Evolutionary conservation across 2,888 invertebrate species (phyloP).

Genomic region (Onthophagus sagittarius): DNA sequence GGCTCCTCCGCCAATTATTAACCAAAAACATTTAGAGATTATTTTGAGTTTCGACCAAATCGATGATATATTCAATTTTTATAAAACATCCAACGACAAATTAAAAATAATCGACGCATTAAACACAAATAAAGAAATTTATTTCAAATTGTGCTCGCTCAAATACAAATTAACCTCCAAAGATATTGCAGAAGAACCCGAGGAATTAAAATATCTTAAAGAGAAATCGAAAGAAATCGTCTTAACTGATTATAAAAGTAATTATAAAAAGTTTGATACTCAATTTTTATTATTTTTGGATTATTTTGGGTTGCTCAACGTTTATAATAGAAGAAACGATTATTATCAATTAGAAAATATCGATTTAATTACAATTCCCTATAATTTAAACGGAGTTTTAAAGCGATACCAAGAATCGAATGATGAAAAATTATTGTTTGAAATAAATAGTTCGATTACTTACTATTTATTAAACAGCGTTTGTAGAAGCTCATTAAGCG

Average conservation of each 20-base stretch:
- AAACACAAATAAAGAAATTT: neutral
- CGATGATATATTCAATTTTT: conserved; percentile 30
- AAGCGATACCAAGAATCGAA: conserved; percentile 31
- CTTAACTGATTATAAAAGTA: conserved; percentile 17
- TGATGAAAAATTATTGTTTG: conserved; percentile 36
- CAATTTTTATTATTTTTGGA: conserved; percentile 37
- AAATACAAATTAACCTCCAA: conserved; percentile 32
- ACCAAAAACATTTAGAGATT: conserved; percentile 31
- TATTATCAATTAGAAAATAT: conserved; percentile 13
- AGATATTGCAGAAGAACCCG: conserved; percentile 29
- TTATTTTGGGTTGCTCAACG: conserved; percentile 32
- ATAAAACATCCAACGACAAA: conserved; percentile 22
- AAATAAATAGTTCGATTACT: conserved; percentile 36
- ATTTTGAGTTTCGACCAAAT: conserved; percentile 30
- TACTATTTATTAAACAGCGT: conserved; percentile 36
- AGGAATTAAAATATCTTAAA: conserved; percentile 27
- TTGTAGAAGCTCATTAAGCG: conserved; percentile 29
- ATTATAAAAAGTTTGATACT: conserved; percentile 30
- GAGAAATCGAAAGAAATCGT: conserved; percentile 16
- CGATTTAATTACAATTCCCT: conserved; percentile 33
- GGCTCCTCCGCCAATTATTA: conserved; percentile 40
- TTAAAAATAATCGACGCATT: conserved; percentile 23
- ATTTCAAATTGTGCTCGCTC: conserved; percentile 14
- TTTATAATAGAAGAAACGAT: conserved; percentile 22
- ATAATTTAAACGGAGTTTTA: conserved; percentile 35